These are phyloP conservation scores for Beroe forskalii DNA, from an alignment of 37 sponge, comb jelly and placozoan species.

Conservation along the genomic window DNA sequence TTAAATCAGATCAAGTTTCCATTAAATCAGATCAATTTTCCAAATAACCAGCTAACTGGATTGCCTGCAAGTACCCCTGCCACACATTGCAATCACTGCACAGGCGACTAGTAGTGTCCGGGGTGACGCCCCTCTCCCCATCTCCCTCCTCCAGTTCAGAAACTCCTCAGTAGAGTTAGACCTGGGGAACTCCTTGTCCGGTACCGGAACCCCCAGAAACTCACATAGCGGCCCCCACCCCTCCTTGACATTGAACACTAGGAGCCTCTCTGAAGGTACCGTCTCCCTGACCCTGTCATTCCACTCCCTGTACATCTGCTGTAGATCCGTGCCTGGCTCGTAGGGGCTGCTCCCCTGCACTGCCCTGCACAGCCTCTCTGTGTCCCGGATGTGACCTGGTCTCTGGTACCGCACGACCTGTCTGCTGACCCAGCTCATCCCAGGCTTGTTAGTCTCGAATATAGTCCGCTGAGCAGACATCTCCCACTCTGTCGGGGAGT, in stretches of 20 bases:
- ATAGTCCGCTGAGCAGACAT: background rate
- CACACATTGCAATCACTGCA: too few species aligned
- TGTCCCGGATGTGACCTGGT: background rate
- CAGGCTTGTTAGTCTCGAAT: background rate
- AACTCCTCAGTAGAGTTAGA: background rate
- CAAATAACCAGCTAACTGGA: too few species aligned
- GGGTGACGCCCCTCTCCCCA: background rate
- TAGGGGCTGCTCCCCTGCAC: background rate
- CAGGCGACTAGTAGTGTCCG: too few species aligned
- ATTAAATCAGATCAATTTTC: too few species aligned
- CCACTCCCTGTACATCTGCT: constrained; percentile 15
- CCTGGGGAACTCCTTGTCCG: background rate
- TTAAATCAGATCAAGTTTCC: too few species aligned
- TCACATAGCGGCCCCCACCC: constrained; percentile 23
- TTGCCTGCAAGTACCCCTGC: too few species aligned
- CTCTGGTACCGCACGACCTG: background rate
- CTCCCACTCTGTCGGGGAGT: background rate
- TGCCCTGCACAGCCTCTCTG: background rate
- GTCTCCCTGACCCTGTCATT: background rate
- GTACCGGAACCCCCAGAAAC: constrained; percentile 35
- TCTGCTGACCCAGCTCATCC: background rate
- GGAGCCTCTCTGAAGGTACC: background rate
- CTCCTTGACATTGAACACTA: constrained; percentile 20
- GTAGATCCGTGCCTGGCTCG: background rate
- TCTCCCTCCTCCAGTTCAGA: background rate